Base-by-base conservation (phyloP, 2,113 vertebrate species). In the Camelus bactrianus region DNA sequence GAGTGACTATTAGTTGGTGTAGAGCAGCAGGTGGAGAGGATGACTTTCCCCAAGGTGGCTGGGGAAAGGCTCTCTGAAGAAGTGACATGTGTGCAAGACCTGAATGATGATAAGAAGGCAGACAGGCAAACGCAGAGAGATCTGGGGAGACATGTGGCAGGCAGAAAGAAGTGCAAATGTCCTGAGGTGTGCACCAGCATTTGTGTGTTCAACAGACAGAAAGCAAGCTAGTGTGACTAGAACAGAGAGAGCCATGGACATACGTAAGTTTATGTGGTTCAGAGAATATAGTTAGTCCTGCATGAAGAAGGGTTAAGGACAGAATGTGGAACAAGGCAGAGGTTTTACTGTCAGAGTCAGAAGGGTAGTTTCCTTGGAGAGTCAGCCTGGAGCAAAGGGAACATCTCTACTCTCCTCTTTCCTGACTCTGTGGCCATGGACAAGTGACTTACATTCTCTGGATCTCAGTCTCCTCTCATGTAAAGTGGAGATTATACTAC, bases 261-360 rank as follows among this genome's bases (percentile, higher is more conserved):
- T 20, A 42, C 1, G 8, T 3, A 42, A 6, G 30, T 42, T 56
- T 69, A 28, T 0, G 0, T 70, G 52, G 16, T 56, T 52, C 14
- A 76, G 38, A 69, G 72, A 35, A 32, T 14, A 26, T 12, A 67
- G 52, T 3, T 19, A 7, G 12, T n/a, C 54, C 42, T 56, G 6
- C 10, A 13, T 8, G 20, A 86, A 95, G 58, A 60, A 4, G 69
- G 50, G 26, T 19, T 54, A 54, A 46, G 22, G 38, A 79, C n/a
- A 56, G 50, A 75, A 87, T 28, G 24, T 77, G 19, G 15, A 52
- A 8, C 13, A 35, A 87, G 54, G 35, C 32, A 77, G 56, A 86
- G n/a, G 16, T 64, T 75, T 64, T 38, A 24, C 50, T 38, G 32
- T 70, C 46, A 60, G 91, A 26, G 46, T 83, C 65, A 85, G 20